Evolutionary conservation across 2,113 vertebrate genomes (phyloP).

Genomic region (Grus americana): DNA sequence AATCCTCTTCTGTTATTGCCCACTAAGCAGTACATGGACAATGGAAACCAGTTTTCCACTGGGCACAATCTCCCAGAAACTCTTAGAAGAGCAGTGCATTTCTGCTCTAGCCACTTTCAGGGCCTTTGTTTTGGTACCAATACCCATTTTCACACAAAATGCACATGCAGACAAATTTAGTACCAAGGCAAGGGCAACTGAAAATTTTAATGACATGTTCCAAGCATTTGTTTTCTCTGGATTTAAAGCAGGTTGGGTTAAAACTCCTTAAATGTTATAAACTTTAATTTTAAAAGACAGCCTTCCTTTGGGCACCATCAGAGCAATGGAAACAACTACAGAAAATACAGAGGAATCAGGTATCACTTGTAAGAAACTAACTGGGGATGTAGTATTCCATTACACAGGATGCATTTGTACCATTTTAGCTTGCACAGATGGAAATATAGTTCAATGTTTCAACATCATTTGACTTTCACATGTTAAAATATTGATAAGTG

Average conservation of each 20-base stretch:
- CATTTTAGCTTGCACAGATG: slow-evolving; percentile 89
- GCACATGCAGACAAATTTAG: background rate
- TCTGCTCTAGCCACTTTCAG: background rate
- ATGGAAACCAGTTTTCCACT: background rate
- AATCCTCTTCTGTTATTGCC: background rate
- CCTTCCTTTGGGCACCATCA: slow-evolving; percentile 70
- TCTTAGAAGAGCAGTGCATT: background rate
- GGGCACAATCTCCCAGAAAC: background rate
- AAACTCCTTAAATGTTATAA: slow-evolving; percentile 48
- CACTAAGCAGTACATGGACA: background rate
- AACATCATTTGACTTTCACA: slow-evolving; percentile 92
- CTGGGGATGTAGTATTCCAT: slow-evolving; percentile 84
- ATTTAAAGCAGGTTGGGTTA: slow-evolving; percentile 56
- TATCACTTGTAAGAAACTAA: slow-evolving; percentile 84
- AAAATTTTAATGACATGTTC: slow-evolving; percentile 41
- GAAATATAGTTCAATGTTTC: slow-evolving; percentile 89
- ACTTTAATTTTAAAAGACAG: slow-evolving; percentile 73
- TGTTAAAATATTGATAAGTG: slow-evolving; percentile 91
- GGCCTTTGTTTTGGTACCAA: background rate
- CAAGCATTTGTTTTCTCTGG: slow-evolving; percentile 41
- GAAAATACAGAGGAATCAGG: slow-evolving; percentile 72
- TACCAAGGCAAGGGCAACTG: background rate
- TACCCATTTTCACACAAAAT: background rate
- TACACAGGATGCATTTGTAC: slow-evolving; percentile 79
- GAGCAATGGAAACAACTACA: slow-evolving; percentile 57